phyloP scores from a whole-genome alignment of 2,888 invertebrate genomes.

The Phyllotreta cruciferae region DNA sequence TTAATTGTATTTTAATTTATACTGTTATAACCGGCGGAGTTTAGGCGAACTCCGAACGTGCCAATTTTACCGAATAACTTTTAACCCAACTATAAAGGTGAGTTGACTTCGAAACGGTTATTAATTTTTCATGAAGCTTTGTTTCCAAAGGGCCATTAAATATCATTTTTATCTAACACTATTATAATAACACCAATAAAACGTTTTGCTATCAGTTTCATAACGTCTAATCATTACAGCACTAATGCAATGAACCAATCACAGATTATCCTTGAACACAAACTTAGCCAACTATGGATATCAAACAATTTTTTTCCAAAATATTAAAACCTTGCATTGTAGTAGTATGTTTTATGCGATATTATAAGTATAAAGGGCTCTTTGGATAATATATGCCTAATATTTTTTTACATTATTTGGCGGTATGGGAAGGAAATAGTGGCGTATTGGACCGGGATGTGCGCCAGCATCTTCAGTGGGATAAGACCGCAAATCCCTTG shows the following conservation, averaged over 20 bases:
- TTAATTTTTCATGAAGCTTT: constrained; percentile 3
- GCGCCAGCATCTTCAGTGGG: constrained; percentile 6
- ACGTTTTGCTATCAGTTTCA: too few species aligned
- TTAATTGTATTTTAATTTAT: constrained; percentile 22
- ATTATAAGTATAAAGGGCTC: neutral
- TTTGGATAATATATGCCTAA: too few species aligned
- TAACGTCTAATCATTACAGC: too few species aligned
- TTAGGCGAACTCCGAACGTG: constrained; percentile 14
- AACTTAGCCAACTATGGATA: too few species aligned
- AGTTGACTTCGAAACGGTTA: constrained; percentile 11
- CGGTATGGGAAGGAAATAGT: too few species aligned
- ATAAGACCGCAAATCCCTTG: constrained; percentile 26
- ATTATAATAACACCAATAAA: too few species aligned
- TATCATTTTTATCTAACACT: neutral
- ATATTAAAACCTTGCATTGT: too few species aligned
- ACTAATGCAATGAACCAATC: too few species aligned
- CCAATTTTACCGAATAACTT: constrained; percentile 19
- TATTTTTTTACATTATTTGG: too few species aligned
- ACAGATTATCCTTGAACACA: too few species aligned
- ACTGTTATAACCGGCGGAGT: constrained; percentile 13
- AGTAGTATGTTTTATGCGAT: neutral
- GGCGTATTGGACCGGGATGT: neutral
- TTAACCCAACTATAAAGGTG: constrained; percentile 8
- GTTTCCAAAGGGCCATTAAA: neutral
- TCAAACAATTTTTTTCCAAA: too few species aligned